Base-by-base conservation (phyloP, 2,888 invertebrate species). In the Orchestes rusci region DNA sequence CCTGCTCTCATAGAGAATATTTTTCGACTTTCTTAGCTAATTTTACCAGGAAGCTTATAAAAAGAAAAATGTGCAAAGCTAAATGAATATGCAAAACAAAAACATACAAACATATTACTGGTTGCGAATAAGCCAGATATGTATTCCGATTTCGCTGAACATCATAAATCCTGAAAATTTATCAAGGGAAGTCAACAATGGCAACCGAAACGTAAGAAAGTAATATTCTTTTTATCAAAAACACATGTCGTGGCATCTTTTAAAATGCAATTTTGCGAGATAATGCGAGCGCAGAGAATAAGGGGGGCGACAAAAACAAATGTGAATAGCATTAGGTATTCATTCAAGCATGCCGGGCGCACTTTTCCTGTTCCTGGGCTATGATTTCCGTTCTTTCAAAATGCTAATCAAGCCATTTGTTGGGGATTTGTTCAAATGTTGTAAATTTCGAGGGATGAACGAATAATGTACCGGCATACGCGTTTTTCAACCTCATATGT, bases 301-400 rank as follows among this genome's bases (percentile, higher is more conserved):
- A n/a, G n/a, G 59, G 60, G 63, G 59, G 63, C 63, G 65, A 66
- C 68, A 67, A 62, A 66, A 68, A 68, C 66, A 68, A 68, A 68
- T 68, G 68, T 67, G 68, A 68, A 67, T 68, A 61, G 56, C 63
- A 68, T 67, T 68, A 67, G 56, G 64, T 63, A 64, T 65, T 66
- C 66, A 65, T 66, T 67, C 67, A 59, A 56, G 60, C 63, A 62
- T 58, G 58, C 27, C 56, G 56, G 55, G 54, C 55, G 55, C 54
- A 55, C 52, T 56, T 57, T 58, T 55, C 55, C 55, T 54, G 52
- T 58, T 56, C 50, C 52, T 54, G 51, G 52, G 52, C 55, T 56
- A 53, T 53, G 52, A 56, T 58, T 60, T 58, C 52, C 54, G 55
- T 53, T 54, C 57, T 52, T 55, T 51, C 47, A 48, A 50, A 41